phyloP scores from a whole-genome alignment of 2,113 vertebrate genomes.

The Cathartes aura region DNA sequence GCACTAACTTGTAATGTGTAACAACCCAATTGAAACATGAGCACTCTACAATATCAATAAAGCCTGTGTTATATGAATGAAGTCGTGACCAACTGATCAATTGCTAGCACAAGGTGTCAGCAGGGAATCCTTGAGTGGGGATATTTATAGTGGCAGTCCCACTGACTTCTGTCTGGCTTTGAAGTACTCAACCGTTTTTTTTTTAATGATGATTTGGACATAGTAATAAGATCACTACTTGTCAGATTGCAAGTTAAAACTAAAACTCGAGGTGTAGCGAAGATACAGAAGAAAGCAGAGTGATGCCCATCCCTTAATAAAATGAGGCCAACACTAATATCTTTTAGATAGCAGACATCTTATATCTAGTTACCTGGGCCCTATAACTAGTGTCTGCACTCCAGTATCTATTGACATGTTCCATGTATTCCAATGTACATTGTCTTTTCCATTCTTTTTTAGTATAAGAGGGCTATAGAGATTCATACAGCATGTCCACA shows the following conservation, averaged over 20 bases:
- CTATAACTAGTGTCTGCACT: not conserved
- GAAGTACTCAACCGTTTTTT: not conserved
- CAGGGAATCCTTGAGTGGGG: not conserved
- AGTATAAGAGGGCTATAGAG: not conserved
- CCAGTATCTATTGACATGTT: not conserved
- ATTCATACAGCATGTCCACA: rapidly evolving
- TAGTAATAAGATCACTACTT: not conserved
- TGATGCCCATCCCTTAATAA: not conserved
- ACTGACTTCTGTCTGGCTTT: not conserved
- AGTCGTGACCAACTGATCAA: not conserved
- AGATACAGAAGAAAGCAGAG: not conserved
- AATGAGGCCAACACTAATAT: not conserved
- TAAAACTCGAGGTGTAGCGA: not conserved
- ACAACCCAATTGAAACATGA: not conserved
- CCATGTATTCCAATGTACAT: not conserved
- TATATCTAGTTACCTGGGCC: not conserved
- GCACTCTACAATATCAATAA: not conserved
- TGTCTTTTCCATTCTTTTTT: not conserved
- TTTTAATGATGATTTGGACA: not conserved
- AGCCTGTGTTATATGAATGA: not conserved
- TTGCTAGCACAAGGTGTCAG: not conserved
- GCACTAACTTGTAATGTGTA: not conserved
- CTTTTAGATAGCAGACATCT: not conserved
- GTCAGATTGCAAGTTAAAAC: not conserved
- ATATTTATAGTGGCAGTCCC: not conserved